Conservation (phyloP, 2,888 invertebrate genomes). For the Caenorhabditis sp. region DNA sequence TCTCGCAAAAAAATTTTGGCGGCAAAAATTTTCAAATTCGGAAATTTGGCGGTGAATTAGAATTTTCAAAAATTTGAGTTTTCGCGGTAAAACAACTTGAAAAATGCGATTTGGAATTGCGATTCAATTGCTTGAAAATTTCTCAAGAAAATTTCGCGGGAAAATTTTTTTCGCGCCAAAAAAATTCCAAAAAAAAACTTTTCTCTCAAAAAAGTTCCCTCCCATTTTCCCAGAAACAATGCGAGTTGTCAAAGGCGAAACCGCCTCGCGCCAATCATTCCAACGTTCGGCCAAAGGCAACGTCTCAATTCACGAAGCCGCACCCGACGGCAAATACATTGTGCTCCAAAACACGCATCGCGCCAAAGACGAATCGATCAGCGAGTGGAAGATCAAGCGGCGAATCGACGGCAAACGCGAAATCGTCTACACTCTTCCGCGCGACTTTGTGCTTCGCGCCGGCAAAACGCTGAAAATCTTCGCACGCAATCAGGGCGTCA, state of each 20-base stretch:
- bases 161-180: no score
- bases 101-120: no score
- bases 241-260: conserved; percentile 72
- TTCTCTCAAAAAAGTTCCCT: no score
- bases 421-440: conserved; percentile 69
- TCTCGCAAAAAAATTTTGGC: no score
- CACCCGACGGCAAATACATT: conserved; percentile 73
- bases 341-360: conserved; percentile 73
- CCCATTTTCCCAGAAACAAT: conserved; percentile 59
- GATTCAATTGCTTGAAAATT: no score
- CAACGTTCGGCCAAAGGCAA: conserved; percentile 74
- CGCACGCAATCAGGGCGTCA: conserved; percentile 59
- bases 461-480: conserved; percentile 67
- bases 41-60: no score
- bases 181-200: no score
- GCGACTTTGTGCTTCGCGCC: conserved; percentile 66
- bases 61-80: no score
- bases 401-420: conserved; percentile 71
- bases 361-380: conserved; percentile 70
- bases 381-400: conserved; percentile 72
- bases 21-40: no score
- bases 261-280: conserved; percentile 74
- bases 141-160: no score
- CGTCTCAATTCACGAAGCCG: conserved; percentile 73
- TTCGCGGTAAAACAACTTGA: no score